Percentiles rank a stretch among this genome's conserved stretches.
phyloP scores from a whole-genome alignment of 1,140 invertebrate genomes.

The Homalodisca vitripennis region DNA sequence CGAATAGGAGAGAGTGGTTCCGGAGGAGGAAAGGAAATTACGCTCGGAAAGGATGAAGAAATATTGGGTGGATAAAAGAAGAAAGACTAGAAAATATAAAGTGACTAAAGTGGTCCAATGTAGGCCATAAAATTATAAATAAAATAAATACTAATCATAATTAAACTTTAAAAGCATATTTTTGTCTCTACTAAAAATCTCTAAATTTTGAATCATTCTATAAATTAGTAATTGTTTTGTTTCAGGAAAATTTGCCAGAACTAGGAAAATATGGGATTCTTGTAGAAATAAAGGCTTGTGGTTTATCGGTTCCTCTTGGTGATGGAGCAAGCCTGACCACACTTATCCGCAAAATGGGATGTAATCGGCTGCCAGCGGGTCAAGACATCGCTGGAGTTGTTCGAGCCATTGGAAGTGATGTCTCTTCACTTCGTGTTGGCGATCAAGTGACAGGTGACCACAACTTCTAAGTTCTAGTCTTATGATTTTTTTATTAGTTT shows the following conservation, averaged over 20 bases:
- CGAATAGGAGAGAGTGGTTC: too few relatives aligned
- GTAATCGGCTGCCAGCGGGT: conserved; percentile 45
- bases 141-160: too few relatives aligned
- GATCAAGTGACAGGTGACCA: conserved; percentile 51
- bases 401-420: conserved; percentile 47
- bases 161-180: too few relatives aligned
- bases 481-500: neutral
- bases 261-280: conserved; percentile 48
- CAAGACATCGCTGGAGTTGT: conserved; percentile 52
- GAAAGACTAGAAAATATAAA: too few relatives aligned
- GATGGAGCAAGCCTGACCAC: conserved; percentile 45
- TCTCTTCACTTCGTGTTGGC: conserved; percentile 48
- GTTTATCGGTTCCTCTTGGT: conserved; percentile 45
- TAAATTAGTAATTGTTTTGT: conserved; percentile 25
- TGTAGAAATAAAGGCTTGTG: conserved; percentile 53
- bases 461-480: neutral
- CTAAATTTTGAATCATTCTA: conserved; percentile 5
- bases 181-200: too few relatives aligned
- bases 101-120: too few relatives aligned
- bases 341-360: conserved; percentile 43
- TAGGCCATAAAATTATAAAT: too few relatives aligned
- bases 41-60: too few relatives aligned
- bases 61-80: too few relatives aligned
- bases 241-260: conserved; percentile 46
- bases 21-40: too few relatives aligned